Base-by-base conservation (phyloP, 1,140 invertebrate species). In the Plectrocnemia conspersa region DNA sequence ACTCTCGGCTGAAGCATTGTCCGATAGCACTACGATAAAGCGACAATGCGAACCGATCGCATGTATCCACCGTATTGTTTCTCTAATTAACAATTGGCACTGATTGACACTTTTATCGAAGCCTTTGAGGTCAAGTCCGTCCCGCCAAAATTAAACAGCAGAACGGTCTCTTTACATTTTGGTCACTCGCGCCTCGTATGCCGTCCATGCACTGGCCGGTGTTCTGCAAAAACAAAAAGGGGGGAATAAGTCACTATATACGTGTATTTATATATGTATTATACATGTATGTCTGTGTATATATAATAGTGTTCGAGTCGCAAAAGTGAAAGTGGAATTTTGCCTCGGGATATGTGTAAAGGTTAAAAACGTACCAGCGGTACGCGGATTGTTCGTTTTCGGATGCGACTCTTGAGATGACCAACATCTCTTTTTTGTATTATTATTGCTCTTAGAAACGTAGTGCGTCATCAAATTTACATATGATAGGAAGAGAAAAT, bases 271-370 rank as follows among this genome's bases (percentile, higher is more conserved):
- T n/a, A 42, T n/a, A 42, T 42, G 13, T 19, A 42, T 42, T 42
- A 38, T 6, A 13, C 35, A 16, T 13, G 15, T 16, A 15, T 16
- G 35, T 16, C 10, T 7, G 15, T 22, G 40, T 19, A 22, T 21
- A 22, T 42, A 22, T 21, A 10, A 22, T 9, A 40, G 16, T 25
- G 50, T 53, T 16, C 49, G 49, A 41, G 15, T 36, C 35, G 41
- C 41, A 48, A 55, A 55, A 53, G 27, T 32, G 44, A 50, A 50
- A 55, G 53, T 55, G 32, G 23, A 47, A 41, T 25, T 48, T 48
- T 22, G 45, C 53, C 53, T 21, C 32, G 24, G 42, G 53, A 55
- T 48, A 47, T 41, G 45, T 40, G 23, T 40, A 48, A 55, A 55
- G 53, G 53, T 55, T 47, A 48, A 40, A 44, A 48, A 40, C 48